These are phyloP conservation scores for Acromyrmex charruanus DNA, from an alignment of 1,140 invertebrate genomes.

Conservation along the genomic window DNA sequence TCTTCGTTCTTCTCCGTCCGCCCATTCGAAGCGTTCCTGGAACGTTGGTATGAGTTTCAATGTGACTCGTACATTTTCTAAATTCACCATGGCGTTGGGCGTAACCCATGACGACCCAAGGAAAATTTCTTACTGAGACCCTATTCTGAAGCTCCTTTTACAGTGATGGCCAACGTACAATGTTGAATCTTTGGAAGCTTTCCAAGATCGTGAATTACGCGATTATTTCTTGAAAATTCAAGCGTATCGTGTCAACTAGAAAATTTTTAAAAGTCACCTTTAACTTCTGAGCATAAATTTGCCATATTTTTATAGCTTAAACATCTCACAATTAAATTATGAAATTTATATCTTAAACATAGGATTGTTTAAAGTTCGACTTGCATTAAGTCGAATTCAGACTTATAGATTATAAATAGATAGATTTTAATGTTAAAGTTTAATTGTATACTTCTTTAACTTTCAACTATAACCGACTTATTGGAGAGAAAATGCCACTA, in stretches of 20 bases:
- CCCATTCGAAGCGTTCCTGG: slow-evolving; percentile 29
- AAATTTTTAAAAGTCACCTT: not conserved
- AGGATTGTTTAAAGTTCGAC: not conserved
- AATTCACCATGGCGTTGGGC: slow-evolving; percentile 2
- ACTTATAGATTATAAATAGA: not conserved
- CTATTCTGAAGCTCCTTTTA: slow-evolving; percentile 36
- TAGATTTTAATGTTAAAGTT: not conserved
- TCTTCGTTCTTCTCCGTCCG: slow-evolving; percentile 20
- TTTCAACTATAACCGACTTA: no score
- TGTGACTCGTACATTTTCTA: slow-evolving; percentile 56
- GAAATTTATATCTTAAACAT: slow-evolving; percentile 2
- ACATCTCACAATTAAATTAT: not conserved
- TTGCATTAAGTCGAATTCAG: not conserved
- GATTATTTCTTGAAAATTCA: slow-evolving; percentile 43
- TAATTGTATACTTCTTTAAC: no score
- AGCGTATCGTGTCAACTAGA: not conserved
- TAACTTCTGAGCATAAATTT: not conserved
- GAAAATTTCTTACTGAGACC: slow-evolving; percentile 58
- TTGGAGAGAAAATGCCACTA: not conserved
- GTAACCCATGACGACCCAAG: not conserved
- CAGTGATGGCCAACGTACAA: not conserved
- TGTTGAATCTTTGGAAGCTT: slow-evolving; percentile 29
- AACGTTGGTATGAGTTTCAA: slow-evolving; percentile 49
- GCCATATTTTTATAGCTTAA: not conserved
- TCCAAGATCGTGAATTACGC: slow-evolving; percentile 25